A percentile compares a stretch with the other conserved stretches of the same genome.
phyloP scores from a whole-genome alignment of 2,113 vertebrate genomes.

The Tinamus guttatus region DNA sequence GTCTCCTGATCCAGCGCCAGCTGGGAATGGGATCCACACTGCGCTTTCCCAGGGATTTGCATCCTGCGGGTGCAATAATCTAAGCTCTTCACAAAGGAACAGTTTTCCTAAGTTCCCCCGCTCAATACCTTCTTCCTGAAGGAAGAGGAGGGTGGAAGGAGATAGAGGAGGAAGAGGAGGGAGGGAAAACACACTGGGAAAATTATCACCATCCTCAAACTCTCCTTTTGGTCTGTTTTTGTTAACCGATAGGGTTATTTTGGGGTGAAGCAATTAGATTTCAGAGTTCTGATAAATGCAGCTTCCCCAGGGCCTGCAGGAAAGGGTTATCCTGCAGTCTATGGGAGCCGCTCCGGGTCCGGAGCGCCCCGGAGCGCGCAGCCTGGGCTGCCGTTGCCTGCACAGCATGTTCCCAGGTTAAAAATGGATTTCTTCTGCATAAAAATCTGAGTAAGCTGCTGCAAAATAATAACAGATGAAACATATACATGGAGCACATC shows the following conservation, averaged over 20 bases:
- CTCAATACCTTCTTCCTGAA: background rate
- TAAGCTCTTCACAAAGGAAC: background rate
- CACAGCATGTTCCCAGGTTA: background rate
- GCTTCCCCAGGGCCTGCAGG: background rate
- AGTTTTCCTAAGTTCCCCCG: background rate
- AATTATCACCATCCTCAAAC: background rate
- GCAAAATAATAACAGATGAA: background rate
- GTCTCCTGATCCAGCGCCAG: background rate
- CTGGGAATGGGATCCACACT: background rate
- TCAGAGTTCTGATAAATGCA: background rate
- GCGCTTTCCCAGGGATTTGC: constrained; percentile 3
- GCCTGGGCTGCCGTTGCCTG: background rate
- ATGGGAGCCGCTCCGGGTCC: too few species aligned
- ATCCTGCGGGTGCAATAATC: background rate
- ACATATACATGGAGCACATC: background rate
- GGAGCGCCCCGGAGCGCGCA: too few species aligned
- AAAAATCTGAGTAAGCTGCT: constrained; percentile 16
- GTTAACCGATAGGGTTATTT: background rate
- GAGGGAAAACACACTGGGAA: rapidly evolving
- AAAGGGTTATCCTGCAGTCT: background rate
- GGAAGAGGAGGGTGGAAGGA: background rate
- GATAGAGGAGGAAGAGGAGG: background rate
- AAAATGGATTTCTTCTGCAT: background rate
- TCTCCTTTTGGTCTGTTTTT: background rate
- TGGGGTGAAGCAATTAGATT: rapidly evolving